Percentiles rank a stretch among this genome's conserved stretches.
Evolutionary conservation across 2,888 invertebrate genomes (phyloP).

Genomic region (Nymphalis polychloros): DNA sequence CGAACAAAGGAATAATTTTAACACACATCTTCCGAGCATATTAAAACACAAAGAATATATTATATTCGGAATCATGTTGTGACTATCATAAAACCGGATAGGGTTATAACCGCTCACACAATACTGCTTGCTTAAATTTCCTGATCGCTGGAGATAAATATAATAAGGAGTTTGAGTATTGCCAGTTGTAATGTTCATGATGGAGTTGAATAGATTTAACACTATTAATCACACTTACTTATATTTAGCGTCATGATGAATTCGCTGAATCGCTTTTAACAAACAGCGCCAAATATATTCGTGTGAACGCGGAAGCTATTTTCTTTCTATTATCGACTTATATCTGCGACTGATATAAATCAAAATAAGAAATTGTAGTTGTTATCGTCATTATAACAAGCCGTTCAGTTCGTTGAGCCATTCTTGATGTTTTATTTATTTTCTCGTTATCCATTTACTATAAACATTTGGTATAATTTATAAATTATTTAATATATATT

Average conservation of each 20-base stretch:
- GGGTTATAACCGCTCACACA: constrained; percentile 47
- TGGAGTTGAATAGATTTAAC: not conserved
- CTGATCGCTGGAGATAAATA: constrained; percentile 34
- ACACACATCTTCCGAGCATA: not conserved
- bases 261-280: not conserved
- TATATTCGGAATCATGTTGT: constrained; percentile 36
- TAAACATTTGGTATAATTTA: no score
- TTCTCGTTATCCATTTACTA: no score
- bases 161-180: constrained; percentile 32
- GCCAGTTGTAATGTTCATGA: constrained; percentile 17
- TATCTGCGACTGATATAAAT: not conserved
- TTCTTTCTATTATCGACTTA: not conserved
- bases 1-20: constrained; percentile 6
- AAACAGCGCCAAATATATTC: not conserved
- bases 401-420: no score
- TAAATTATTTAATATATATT: no score
- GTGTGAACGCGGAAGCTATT: not conserved
- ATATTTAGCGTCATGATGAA: not conserved
- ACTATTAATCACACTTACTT: not conserved
- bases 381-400: no score
- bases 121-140: constrained; percentile 49
- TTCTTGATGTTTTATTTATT: no score
- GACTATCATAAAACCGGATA: constrained; percentile 47
- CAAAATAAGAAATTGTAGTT: no score
- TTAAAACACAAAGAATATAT: constrained; percentile 17